phyloP scores from a whole-genome alignment of 35 echinoderm and acorn worm species.

The Anneissia japonica region DNA sequence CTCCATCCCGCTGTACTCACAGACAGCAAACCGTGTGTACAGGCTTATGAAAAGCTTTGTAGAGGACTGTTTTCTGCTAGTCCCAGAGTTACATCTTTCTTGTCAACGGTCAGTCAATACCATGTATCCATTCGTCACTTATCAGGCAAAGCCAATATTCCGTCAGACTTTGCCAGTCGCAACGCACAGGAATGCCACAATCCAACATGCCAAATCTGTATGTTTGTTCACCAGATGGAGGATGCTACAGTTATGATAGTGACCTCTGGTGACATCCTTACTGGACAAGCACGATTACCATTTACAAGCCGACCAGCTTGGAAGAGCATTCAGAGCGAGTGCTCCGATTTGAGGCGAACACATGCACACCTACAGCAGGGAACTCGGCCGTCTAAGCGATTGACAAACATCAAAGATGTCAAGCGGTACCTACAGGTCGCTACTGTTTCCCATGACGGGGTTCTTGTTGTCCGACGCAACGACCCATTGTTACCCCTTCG shows the following conservation, averaged over 20 bases:
- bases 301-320: slow-evolving; percentile 53
- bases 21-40: slow-evolving; percentile 67
- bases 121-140: slow-evolving; percentile 53
- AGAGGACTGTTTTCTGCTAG: slow-evolving; percentile 52
- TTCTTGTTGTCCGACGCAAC: background rate
- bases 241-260: slow-evolving; percentile 11
- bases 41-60: slow-evolving; percentile 52
- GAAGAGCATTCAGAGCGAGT: slow-evolving; percentile 33
- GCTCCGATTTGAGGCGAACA: slow-evolving; percentile 39
- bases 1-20: slow-evolving; percentile 37
- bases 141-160: slow-evolving; percentile 25
- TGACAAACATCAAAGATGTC: slow-evolving; percentile 51
- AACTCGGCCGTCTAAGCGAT: slow-evolving; percentile 34
- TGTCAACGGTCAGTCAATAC: slow-evolving; percentile 43
- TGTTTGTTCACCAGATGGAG: slow-evolving; percentile 20
- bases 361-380: slow-evolving; percentile 37
- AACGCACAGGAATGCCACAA: slow-evolving; percentile 44
- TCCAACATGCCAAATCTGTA: slow-evolving; percentile 49
- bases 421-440: slow-evolving; percentile 50
- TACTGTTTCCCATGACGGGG: slow-evolving; percentile 11
- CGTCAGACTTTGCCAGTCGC: slow-evolving; percentile 58
- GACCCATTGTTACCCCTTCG: background rate
- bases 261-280: slow-evolving; percentile 26
- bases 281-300: slow-evolving; percentile 41
- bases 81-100: slow-evolving; percentile 53